Conservation (phyloP, 2,888 invertebrate genomes). For the Meandrusa payeni region DNA sequence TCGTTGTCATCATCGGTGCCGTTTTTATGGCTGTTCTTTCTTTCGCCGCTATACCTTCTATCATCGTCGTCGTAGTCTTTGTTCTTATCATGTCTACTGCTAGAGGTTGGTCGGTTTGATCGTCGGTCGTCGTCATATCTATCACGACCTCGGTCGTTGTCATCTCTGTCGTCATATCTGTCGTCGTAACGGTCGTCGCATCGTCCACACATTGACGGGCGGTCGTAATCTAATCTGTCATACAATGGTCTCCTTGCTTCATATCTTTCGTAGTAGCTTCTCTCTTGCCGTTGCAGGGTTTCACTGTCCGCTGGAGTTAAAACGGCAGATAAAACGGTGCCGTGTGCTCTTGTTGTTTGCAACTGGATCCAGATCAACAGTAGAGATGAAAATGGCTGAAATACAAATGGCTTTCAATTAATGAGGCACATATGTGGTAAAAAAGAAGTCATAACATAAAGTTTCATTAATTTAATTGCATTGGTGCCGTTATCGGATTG, state of each 20-base stretch:
- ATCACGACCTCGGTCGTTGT: conserved; percentile 39
- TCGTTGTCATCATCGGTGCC: conserved; percentile 57
- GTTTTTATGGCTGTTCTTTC: conserved; percentile 47
- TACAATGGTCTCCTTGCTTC: conserved; percentile 47
- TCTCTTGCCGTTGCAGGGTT: conserved; percentile 49
- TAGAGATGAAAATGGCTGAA: conserved; percentile 45
- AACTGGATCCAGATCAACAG: conserved; percentile 35
- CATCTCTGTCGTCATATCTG: conserved; percentile 47
- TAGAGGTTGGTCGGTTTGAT: conserved; percentile 56
- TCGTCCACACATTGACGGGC: conserved; percentile 48
- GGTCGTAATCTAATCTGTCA: conserved; percentile 52
- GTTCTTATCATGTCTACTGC: conserved; percentile 54
- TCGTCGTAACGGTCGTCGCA: conserved; percentile 57
- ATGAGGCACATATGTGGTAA: background rate
- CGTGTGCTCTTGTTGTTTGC: conserved; percentile 40
- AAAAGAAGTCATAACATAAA: too few species aligned
- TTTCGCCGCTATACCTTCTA: conserved; percentile 38
- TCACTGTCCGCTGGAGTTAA: conserved; percentile 39
- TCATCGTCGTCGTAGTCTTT: conserved; percentile 44
- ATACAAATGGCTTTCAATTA: conserved; percentile 29
- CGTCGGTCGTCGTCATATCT: conserved; percentile 37
- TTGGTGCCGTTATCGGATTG: too few species aligned
- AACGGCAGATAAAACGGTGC: conserved; percentile 52
- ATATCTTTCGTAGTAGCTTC: conserved; percentile 65
- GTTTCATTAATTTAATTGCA: too few species aligned